A percentile compares a stretch with the other conserved stretches of the same genome.
These are phyloP conservation scores for Cyprinodon diabolis DNA, from an alignment of 2,797 vertebrate genomes.

Conservation along the genomic window DNA sequence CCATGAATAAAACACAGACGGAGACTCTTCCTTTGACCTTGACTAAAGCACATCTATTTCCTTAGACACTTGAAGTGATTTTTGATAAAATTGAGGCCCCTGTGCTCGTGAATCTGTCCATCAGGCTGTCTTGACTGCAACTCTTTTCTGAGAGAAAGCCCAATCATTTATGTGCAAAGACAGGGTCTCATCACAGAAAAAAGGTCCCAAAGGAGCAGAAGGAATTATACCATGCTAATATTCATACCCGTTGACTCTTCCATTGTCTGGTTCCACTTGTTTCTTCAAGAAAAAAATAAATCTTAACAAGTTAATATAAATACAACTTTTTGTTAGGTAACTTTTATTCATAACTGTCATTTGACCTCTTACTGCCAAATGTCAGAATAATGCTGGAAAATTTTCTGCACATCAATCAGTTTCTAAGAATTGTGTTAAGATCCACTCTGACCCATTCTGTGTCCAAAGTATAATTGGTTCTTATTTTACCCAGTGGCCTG, in stretches of 20 bases:
- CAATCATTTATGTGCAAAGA: conserved; percentile 54
- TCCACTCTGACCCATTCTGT: not conserved
- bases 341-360: not conserved
- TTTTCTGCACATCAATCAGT: conserved; percentile 24
- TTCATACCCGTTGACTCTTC: conserved; percentile 28
- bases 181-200: conserved; percentile 16
- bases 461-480: not conserved
- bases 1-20: conserved; percentile 54
- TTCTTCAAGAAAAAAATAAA: conserved; percentile 53
- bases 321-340: conserved; percentile 47
- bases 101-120: conserved; percentile 62
- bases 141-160: conserved; percentile 42
- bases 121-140: conserved; percentile 49
- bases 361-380: conserved; percentile 7
- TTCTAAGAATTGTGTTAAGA: conserved; percentile 18
- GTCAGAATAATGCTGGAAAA: conserved; percentile 20
- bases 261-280: conserved; percentile 31
- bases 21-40: conserved; percentile 58
- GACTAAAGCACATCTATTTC: conserved; percentile 48
- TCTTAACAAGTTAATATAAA: conserved; percentile 54
- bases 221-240: conserved; percentile 45
- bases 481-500: not conserved
- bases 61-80: conserved; percentile 48
- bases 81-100: conserved; percentile 52
- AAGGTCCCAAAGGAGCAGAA: conserved; percentile 31